Conservation (phyloP, 2,888 invertebrate genomes). For the Ennomos fuscantarius region DNA sequence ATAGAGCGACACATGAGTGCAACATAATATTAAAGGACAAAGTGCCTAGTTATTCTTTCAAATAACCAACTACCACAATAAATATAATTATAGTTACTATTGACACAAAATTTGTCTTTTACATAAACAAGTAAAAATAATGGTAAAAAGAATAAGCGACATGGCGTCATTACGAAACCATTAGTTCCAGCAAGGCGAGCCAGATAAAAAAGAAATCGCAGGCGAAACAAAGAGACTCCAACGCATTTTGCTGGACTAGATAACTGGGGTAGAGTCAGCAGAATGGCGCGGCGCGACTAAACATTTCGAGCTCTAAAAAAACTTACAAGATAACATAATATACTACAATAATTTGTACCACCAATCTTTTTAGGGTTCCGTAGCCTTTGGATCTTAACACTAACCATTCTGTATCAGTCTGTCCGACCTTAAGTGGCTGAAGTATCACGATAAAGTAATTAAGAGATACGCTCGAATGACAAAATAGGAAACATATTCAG, state of each 20-base stretch:
- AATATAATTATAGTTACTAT: too few species aligned
- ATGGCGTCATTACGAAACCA: slow-evolving; percentile 28
- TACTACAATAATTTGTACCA: background rate
- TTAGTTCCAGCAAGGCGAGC: slow-evolving; percentile 28
- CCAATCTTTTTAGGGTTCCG: too few species aligned
- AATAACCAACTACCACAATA: too few species aligned
- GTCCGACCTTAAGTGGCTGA: too few species aligned
- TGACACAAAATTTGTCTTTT: background rate
- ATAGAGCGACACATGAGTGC: too few species aligned
- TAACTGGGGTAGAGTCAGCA: slow-evolving; percentile 1
- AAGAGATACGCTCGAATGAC: too few species aligned
- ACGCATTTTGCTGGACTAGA: slow-evolving; percentile 6
- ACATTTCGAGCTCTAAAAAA: background rate
- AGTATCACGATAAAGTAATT: too few species aligned
- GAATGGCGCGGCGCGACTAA: background rate
- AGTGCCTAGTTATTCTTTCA: too few species aligned
- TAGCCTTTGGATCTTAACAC: too few species aligned
- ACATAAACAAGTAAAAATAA: slow-evolving; percentile 7
- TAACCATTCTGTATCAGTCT: too few species aligned
- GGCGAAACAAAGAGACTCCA: slow-evolving; percentile 6
- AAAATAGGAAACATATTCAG: too few species aligned
- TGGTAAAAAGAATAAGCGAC: slow-evolving; percentile 24
- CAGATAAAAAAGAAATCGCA: slow-evolving; percentile 8
- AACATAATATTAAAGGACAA: too few species aligned
- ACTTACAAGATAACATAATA: background rate